Conservation (phyloP, 2,113 vertebrate genomes). For the Synchiropus splendidus region DNA sequence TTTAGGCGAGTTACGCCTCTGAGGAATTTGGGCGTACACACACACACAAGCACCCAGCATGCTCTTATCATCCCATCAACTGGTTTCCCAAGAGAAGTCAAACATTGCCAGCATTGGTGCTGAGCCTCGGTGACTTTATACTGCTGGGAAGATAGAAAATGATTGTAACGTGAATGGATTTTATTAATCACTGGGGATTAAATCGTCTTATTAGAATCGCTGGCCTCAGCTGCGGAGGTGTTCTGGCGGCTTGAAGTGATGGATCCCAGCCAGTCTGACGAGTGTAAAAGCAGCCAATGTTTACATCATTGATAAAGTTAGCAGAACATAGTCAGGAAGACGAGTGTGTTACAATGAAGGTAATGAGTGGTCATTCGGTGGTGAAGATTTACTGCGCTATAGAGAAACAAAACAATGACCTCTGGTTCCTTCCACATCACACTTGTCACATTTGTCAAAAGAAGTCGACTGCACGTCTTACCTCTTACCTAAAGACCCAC, state of each 20-base stretch:
- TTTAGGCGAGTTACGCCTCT: conserved; percentile 23
- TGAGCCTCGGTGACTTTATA: conserved; percentile 5
- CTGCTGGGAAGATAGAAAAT: neutral
- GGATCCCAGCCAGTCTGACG: conserved; percentile 1
- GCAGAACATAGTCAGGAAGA: too few species aligned
- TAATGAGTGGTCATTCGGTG: too few species aligned
- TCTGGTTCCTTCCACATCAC: too few species aligned
- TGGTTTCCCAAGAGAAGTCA: conserved; percentile 25
- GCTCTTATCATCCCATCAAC: too few species aligned
- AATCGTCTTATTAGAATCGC: neutral
- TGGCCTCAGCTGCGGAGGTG: conserved; percentile 1
- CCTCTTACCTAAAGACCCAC: too few species aligned
- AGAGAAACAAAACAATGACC: too few species aligned
- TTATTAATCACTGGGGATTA: conserved; percentile 6
- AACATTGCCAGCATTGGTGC: conserved; percentile 24
- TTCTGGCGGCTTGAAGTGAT: conserved; percentile 1
- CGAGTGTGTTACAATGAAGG: too few species aligned
- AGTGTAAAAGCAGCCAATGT: conserved; percentile 8
- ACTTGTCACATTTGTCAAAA: too few species aligned
- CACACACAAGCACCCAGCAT: conserved; percentile 7
- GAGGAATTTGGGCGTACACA: conserved; percentile 31
- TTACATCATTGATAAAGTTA: conserved; percentile 10
- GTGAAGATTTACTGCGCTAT: too few species aligned
- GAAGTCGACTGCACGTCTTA: too few species aligned
- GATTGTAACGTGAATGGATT: too few species aligned